Evolutionary conservation across 2,888 invertebrate genomes (phyloP).

Genomic region (Scrobipalpa costella): DNA sequence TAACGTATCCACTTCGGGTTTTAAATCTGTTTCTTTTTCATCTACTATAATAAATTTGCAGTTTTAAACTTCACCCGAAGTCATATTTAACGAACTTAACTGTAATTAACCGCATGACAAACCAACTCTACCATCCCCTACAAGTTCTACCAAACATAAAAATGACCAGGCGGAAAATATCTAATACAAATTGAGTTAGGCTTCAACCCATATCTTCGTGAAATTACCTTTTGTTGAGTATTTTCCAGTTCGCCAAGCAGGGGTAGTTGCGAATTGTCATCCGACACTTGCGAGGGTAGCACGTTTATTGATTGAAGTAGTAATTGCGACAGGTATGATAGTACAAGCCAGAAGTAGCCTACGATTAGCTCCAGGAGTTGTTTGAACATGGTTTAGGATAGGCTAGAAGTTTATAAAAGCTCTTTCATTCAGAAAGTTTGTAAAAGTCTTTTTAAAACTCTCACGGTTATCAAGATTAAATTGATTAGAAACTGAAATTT

Average conservation of each 20-base stretch:
- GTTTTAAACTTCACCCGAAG: too few relatives aligned
- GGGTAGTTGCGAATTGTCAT: conserved; percentile 30
- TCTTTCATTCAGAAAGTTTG: too few relatives aligned
- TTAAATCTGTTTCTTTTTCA: too few relatives aligned
- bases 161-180: neutral
- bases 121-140: too few relatives aligned
- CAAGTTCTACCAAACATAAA: neutral
- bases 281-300: conserved; percentile 27
- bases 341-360: conserved; percentile 27
- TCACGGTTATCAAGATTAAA: too few relatives aligned
- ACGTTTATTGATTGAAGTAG: conserved; percentile 21
- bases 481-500: too few relatives aligned
- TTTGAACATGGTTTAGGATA: neutral
- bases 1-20: too few relatives aligned
- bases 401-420: neutral
- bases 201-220: conserved; percentile 11
- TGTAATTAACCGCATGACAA: too few relatives aligned
- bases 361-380: conserved; percentile 19
- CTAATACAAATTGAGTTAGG: conserved; percentile 5
- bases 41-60: too few relatives aligned
- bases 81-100: too few relatives aligned
- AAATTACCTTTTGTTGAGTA: conserved; percentile 35
- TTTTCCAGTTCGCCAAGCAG: conserved; percentile 31
- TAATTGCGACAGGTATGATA: conserved; percentile 25
- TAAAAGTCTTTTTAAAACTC: too few relatives aligned